A percentile compares a stretch with the other conserved stretches of the same genome.
phyloP scores from a whole-genome alignment of 2,797 vertebrate genomes.

The Coregonus sp. region DNA sequence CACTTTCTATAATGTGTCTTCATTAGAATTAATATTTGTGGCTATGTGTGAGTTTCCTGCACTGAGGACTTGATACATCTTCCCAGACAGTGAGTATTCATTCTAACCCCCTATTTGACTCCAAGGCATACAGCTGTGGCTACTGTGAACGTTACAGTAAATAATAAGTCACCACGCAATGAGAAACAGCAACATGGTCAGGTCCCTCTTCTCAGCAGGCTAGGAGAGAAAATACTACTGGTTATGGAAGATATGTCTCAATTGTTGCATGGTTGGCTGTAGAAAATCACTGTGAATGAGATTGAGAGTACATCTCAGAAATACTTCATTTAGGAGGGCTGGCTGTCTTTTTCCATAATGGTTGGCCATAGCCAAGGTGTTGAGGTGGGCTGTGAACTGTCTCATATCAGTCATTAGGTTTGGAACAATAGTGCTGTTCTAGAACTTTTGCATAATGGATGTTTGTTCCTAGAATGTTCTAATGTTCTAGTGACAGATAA shows the following conservation, averaged over 20 bases:
- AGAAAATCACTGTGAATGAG: too few relatives aligned
- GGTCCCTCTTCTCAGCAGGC: conserved; percentile 17
- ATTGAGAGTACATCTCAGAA: too few relatives aligned
- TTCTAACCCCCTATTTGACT: not conserved
- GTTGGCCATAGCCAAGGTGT: conserved; percentile 9
- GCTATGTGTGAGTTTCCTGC: too few relatives aligned
- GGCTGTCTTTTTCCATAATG: conserved; percentile 26
- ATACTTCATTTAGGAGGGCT: too few relatives aligned
- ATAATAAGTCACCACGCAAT: conserved; percentile 32
- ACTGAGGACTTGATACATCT: too few relatives aligned
- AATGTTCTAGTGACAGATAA: not conserved
- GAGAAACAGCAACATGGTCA: conserved; percentile 25
- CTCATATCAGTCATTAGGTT: not conserved
- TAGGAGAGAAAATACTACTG: conserved; percentile 22
- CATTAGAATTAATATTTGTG: not conserved
- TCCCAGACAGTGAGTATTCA: too few relatives aligned
- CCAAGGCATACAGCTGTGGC: conserved; percentile 42
- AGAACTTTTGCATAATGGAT: not conserved
- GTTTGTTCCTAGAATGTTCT: not conserved
- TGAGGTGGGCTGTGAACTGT: not conserved
- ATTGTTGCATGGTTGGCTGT: conserved; percentile 4
- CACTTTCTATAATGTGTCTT: too few relatives aligned
- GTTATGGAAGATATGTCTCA: conserved; percentile 27
- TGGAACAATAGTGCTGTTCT: not conserved
- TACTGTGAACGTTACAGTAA: conserved; percentile 38